Conservation (phyloP, 2,888 invertebrate species). For the Dryobotodes eremita region DNA sequence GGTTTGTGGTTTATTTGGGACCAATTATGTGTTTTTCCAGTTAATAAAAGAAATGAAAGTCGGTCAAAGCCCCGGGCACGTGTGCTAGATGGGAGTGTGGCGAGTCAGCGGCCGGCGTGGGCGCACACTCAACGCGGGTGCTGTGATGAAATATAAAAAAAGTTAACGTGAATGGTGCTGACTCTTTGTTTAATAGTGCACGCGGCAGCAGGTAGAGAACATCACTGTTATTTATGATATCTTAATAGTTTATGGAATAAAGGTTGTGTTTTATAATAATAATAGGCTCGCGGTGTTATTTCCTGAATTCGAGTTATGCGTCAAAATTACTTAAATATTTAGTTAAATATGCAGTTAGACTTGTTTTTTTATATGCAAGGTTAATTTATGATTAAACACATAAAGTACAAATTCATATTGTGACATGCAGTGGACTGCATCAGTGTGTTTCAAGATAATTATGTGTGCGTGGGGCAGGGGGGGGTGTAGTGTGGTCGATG, state of each 20-base stretch:
- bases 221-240: slow-evolving; percentile 16
- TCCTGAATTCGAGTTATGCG: neutral
- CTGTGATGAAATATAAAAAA: neutral
- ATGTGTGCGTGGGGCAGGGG: neutral
- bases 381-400: neutral
- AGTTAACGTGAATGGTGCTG: neutral
- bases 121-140: neutral
- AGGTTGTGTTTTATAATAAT: slow-evolving; percentile 62
- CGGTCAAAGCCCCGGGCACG: neutral
- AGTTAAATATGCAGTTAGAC: neutral
- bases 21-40: slow-evolving; percentile 7
- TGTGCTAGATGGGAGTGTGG: slow-evolving; percentile 2
- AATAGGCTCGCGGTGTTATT: slow-evolving; percentile 27
- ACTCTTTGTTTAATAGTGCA: slow-evolving; percentile 17
- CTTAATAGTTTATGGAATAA: slow-evolving; percentile 63
- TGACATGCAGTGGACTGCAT: slow-evolving; percentile 4
- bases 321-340: neutral
- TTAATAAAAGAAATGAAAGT: slow-evolving; percentile 5
- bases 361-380: too few relatives aligned
- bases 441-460: neutral
- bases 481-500: slow-evolving; percentile 8
- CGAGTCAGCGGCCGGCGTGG: neutral
- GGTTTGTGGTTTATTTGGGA: slow-evolving; percentile 31
- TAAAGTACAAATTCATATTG: neutral
- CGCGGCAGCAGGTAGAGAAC: slow-evolving; percentile 2